These are phyloP conservation scores for Crambe crambe DNA, from an alignment of 37 sponge, comb jelly and placozoan genomes.

Conservation along the genomic window DNA sequence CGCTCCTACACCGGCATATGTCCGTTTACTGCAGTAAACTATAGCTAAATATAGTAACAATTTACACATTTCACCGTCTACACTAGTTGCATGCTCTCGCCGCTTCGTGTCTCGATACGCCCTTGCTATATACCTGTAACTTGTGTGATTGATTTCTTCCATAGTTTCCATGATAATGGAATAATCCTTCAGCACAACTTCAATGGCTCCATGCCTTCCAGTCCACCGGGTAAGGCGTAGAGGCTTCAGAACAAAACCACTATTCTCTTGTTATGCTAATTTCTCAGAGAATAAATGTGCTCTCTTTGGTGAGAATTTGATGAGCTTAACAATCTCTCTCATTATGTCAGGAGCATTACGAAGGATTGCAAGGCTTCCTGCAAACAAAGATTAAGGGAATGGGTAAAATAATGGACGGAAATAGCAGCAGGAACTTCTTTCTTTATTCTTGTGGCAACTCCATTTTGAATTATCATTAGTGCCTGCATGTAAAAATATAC, in stretches of 20 bases:
- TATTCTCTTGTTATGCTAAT: slow-evolving; percentile 5
- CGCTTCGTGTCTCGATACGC: no score
- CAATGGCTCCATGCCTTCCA: slow-evolving; percentile 48
- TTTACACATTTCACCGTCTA: no score
- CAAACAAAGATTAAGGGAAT: not conserved
- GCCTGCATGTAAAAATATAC: no score
- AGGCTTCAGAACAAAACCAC: slow-evolving; percentile 25
- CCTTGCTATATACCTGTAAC: no score
- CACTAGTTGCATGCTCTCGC: no score
- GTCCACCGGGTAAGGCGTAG: slow-evolving; percentile 69
- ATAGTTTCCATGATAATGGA: slow-evolving; percentile 38
- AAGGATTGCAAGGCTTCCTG: not conserved
- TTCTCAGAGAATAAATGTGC: not conserved
- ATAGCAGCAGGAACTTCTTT: not conserved
- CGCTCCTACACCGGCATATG: no score
- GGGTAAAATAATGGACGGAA: not conserved
- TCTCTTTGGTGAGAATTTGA: not conserved
- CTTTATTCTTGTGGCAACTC: not conserved
- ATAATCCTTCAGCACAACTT: slow-evolving; percentile 52
- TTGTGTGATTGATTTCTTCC: slow-evolving; percentile 52
- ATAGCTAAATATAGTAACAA: no score
- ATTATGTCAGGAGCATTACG: not conserved
- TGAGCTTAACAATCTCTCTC: not conserved
- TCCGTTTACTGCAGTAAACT: no score
- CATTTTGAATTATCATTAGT: no score